Percentiles rank a stretch among this genome's conserved stretches.
Conservation (phyloP, 2,797 vertebrate genomes). For the Tapera naevia region DNA sequence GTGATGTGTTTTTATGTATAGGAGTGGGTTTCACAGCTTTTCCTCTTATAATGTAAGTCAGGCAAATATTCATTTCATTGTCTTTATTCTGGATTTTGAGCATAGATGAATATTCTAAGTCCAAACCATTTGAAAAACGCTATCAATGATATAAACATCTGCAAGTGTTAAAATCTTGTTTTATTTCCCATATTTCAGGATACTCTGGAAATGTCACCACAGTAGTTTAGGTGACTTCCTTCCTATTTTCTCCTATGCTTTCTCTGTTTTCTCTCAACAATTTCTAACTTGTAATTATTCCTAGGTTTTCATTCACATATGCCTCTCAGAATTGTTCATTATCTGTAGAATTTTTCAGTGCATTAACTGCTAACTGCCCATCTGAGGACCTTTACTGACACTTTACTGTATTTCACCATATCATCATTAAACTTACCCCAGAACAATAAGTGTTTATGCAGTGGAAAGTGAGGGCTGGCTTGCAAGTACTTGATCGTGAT, state of each 20-base stretch:
- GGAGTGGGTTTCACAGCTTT: background rate
- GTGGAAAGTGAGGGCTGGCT: background rate
- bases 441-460: rapidly evolving
- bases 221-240: background rate
- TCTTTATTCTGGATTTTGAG: background rate
- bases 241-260: background rate
- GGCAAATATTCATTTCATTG: background rate
- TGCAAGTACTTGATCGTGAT: background rate
- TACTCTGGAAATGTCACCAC: background rate
- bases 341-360: background rate
- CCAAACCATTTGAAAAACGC: background rate
- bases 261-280: background rate
- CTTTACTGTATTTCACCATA: background rate
- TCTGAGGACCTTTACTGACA: background rate
- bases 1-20: background rate
- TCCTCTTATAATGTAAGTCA: background rate
- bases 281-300: background rate
- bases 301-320: background rate
- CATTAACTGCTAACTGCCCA: background rate
- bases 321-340: background rate
- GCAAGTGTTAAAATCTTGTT: background rate
- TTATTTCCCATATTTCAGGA: background rate
- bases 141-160: background rate
- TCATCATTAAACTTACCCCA: background rate
- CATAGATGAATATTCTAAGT: background rate